These are phyloP conservation scores for Cervus canadensis DNA, from an alignment of 2,113 vertebrate genomes.

Conservation along the genomic window DNA sequence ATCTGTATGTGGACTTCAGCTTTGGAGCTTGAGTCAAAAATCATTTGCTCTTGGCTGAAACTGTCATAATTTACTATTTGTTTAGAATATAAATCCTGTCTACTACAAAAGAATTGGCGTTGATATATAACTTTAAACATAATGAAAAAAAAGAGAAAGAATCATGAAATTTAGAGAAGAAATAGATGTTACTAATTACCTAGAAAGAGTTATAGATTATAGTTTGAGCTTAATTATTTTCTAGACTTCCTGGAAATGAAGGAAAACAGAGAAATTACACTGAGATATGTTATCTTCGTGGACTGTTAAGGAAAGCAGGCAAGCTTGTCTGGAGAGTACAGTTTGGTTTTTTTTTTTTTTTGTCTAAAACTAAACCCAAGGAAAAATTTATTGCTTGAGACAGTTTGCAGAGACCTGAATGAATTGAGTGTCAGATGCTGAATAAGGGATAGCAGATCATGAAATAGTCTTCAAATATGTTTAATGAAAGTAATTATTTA, in stretches of 20 bases:
- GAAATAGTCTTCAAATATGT: slow-evolving; percentile 45
- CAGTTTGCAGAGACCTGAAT: slow-evolving; percentile 32
- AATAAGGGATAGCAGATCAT: background rate
- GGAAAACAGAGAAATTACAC: background rate
- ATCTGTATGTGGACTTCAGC: background rate
- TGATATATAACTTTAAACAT: background rate
- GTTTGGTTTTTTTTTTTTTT: background rate
- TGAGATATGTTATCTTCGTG: background rate
- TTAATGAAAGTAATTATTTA: slow-evolving; percentile 51
- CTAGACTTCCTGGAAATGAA: slow-evolving; percentile 13
- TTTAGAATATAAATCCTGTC: slow-evolving; percentile 22
- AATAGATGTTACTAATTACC: background rate
- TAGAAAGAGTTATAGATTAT: background rate
- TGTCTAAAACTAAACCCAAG: background rate
- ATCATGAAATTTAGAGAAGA: background rate
- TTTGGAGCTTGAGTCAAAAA: background rate
- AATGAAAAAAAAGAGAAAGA: background rate
- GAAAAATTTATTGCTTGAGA: slow-evolving; percentile 43
- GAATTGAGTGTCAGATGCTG: slow-evolving; percentile 47
- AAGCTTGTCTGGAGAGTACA: background rate
- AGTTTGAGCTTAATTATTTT: background rate
- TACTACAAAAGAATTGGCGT: background rate
- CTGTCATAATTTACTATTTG: background rate
- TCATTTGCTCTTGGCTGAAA: background rate
- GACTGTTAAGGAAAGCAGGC: background rate